These are phyloP conservation scores for Lapara coniferarum DNA, from an alignment of 2,888 invertebrate species.

Conservation along the genomic window DNA sequence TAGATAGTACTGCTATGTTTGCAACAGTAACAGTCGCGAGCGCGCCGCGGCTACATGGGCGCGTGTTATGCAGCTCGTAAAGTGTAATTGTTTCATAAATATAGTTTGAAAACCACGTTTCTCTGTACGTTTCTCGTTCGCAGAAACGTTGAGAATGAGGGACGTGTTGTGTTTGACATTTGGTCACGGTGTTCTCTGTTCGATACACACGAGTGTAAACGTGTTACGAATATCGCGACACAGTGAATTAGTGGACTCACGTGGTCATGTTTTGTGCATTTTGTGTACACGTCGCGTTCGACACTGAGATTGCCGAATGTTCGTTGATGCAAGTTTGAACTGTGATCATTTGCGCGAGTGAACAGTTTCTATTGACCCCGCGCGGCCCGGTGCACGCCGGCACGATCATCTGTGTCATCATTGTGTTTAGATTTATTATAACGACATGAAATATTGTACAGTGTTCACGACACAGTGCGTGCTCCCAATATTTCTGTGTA, in stretches of 20 bases:
- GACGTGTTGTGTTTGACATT: slow-evolving; percentile 34
- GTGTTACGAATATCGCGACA: slow-evolving; percentile 38
- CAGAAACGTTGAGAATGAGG: slow-evolving; percentile 29
- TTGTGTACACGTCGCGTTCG: slow-evolving; percentile 30
- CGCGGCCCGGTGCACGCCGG: slow-evolving; percentile 42
- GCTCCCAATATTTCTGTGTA: slow-evolving; percentile 27
- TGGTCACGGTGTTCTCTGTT: slow-evolving; percentile 33
- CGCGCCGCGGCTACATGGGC: slow-evolving; percentile 60
- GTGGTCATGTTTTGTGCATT: slow-evolving; percentile 45
- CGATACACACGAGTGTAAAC: slow-evolving; percentile 24
- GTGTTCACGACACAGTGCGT: slow-evolving; percentile 4
- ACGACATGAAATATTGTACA: slow-evolving; percentile 16
- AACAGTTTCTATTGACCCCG: slow-evolving; percentile 53
- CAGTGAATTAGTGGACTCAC: slow-evolving; percentile 43
- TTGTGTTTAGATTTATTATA: slow-evolving; percentile 25
- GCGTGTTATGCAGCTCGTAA: slow-evolving; percentile 48
- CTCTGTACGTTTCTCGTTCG: slow-evolving; percentile 34
- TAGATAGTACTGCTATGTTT: slow-evolving; percentile 61
- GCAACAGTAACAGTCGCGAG: slow-evolving; percentile 73
- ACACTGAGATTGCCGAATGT: slow-evolving; percentile 20
- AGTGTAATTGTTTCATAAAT: slow-evolving; percentile 45
- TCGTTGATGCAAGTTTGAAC: slow-evolving; percentile 41
- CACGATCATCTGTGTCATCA: slow-evolving; percentile 53
- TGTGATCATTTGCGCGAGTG: slow-evolving; percentile 50
- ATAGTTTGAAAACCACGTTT: slow-evolving; percentile 36